These are phyloP conservation scores for Schmidtea mediterranea DNA, from an alignment of 1,140 invertebrate genomes.

Conservation along the genomic window DNA sequence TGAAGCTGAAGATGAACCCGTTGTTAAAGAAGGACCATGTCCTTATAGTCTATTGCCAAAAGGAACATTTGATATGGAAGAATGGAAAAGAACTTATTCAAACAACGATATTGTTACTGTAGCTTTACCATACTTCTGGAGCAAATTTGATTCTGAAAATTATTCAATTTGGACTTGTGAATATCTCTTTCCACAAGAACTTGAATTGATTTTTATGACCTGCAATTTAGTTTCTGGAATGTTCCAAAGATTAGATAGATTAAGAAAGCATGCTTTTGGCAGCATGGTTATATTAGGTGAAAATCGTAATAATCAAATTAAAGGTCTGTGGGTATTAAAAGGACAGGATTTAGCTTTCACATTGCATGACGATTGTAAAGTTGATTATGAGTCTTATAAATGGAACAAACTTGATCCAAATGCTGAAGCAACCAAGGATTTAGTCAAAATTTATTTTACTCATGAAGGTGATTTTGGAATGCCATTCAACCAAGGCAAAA, in stretches of 20 bases:
- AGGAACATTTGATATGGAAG: constrained; percentile 70
- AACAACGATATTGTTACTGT: constrained; percentile 63
- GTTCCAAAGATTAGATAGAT: constrained; percentile 87
- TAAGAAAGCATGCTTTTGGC: constrained; percentile 79
- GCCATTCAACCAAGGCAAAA: constrained; percentile 90
- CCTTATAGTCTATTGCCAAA: constrained; percentile 3
- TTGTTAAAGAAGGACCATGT: not conserved
- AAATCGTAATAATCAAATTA: constrained; percentile 69
- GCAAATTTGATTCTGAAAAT: constrained; percentile 80
- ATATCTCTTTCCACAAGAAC: constrained; percentile 85
- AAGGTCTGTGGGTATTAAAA: constrained; percentile 83
- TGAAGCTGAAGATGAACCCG: not conserved
- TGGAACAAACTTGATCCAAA: constrained; percentile 78
- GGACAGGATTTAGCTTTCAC: constrained; percentile 71
- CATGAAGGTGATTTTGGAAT: constrained; percentile 69
- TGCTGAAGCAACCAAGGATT: constrained; percentile 51
- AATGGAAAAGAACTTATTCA: constrained; percentile 84
- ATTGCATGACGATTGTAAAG: constrained; percentile 61
- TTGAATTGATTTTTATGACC: constrained; percentile 74
- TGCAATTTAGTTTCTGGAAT: constrained; percentile 81
- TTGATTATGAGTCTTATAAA: constrained; percentile 80
- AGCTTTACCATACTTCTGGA: constrained; percentile 89
- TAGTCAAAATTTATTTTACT: constrained; percentile 67
- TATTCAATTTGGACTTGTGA: constrained; percentile 90
- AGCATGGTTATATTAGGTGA: constrained; percentile 71